Conservation (phyloP, 1,140 invertebrate species). For the Sinella curviseta region DNA sequence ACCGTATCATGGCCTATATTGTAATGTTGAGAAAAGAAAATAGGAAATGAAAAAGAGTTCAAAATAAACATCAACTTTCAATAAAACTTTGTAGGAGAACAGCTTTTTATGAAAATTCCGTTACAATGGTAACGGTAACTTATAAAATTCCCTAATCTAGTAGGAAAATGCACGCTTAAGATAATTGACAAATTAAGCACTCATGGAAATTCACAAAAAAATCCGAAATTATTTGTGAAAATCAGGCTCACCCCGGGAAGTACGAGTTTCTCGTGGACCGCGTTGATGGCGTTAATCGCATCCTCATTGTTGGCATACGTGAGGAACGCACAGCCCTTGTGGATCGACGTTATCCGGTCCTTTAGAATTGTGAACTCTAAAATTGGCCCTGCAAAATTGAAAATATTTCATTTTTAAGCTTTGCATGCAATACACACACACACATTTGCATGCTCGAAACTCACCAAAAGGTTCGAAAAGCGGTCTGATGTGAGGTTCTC, state of each 20-base stretch:
- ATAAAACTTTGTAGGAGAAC: no score
- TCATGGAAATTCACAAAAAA: no score
- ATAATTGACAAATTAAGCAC: no score
- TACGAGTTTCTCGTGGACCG: conserved; percentile 94
- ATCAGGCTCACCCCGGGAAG: conserved; percentile 90
- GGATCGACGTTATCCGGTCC: conserved; percentile 89
- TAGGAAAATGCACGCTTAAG: no score
- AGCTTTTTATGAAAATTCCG: no score
- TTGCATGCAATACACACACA: not conserved
- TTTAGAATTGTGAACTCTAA: conserved; percentile 91
- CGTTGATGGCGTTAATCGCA: conserved; percentile 82
- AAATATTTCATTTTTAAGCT: not conserved
- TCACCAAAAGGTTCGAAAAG: conserved; percentile 92
- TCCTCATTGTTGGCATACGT: not conserved
- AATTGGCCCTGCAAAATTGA: conserved; percentile 61
- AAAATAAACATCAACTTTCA: no score
- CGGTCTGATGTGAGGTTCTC: conserved; percentile 82
- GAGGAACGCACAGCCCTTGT: conserved; percentile 71
- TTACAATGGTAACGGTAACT: no score
- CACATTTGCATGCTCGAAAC: conserved; percentile 56
- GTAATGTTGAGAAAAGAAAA: no score
- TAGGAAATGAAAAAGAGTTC: no score
- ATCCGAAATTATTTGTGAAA: not conserved
- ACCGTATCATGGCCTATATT: no score
- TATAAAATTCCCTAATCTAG: no score